Evolutionary conservation across 2,113 vertebrate species (phyloP).

Genomic region (Pomatostomus ruficeps): DNA sequence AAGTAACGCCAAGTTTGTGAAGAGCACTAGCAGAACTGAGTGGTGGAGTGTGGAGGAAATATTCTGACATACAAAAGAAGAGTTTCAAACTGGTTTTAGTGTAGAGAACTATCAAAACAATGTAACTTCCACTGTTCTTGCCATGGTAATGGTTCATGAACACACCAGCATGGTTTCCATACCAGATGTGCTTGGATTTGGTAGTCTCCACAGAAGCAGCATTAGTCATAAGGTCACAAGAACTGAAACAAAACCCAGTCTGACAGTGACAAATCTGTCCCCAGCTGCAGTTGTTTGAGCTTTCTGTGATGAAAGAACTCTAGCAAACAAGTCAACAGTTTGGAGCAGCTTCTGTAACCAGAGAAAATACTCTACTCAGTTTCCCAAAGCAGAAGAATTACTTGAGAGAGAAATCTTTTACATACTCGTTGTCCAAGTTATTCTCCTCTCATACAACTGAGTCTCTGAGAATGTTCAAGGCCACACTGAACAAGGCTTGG

Average conservation of each 20-base stretch:
- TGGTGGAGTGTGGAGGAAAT: not conserved
- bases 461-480: not conserved
- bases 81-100: not conserved
- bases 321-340: not conserved
- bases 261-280: not conserved
- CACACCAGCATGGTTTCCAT: not conserved
- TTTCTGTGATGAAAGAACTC: not conserved
- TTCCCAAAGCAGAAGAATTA: not conserved
- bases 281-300: not conserved
- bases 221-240: not conserved
- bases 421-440: not conserved
- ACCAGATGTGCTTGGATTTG: not conserved
- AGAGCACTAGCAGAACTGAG: not conserved
- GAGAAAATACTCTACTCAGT: not conserved
- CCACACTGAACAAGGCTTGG: not conserved
- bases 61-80: not conserved
- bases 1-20: not conserved
- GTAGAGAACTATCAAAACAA: not conserved
- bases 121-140: not conserved
- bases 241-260: not conserved
- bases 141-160: not conserved
- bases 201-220: not conserved
- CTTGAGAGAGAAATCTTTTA: not conserved
- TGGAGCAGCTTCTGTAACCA: not conserved
- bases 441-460: not conserved